Evolutionary conservation across 1,140 invertebrate genomes (phyloP).

Genomic region (Camponotus vicinus): DNA sequence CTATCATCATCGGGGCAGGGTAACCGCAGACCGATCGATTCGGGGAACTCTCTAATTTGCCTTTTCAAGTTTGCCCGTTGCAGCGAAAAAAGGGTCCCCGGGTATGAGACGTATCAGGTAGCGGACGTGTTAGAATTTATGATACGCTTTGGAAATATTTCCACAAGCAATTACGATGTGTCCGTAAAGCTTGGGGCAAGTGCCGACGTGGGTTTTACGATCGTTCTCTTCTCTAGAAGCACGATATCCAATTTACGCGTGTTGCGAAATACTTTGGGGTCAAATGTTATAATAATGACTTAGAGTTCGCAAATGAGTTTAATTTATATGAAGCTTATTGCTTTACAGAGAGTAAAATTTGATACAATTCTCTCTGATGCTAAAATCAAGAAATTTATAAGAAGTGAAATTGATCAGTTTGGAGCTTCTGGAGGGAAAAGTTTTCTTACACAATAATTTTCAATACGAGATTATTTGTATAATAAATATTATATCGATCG

Average conservation of each 20-base stretch:
- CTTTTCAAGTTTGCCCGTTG: conserved; percentile 50
- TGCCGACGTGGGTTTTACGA: background rate
- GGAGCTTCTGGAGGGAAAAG: no score
- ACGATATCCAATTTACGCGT: background rate
- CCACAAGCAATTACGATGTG: conserved; percentile 11
- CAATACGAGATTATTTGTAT: background rate
- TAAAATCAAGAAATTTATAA: no score
- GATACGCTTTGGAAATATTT: conserved; percentile 9
- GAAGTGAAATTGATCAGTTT: no score
- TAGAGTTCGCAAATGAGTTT: background rate
- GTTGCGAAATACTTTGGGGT: background rate
- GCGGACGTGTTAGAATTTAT: conserved; percentile 25
- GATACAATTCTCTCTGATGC: background rate
- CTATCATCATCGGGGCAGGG: conserved; percentile 40
- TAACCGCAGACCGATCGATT: conserved; percentile 50
- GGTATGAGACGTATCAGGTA: conserved; percentile 13
- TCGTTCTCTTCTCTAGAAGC: background rate
- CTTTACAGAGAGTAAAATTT: no score
- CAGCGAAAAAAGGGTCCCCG: background rate
- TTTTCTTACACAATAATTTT: conserved; percentile 9
- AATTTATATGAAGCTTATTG: background rate
- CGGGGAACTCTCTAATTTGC: conserved; percentile 55
- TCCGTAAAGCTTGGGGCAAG: background rate
- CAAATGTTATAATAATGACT: background rate
- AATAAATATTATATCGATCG: background rate